Evolutionary conservation across 2,797 vertebrate genomes (phyloP).

Genomic region (Phrynocephalus vlangalii): DNA sequence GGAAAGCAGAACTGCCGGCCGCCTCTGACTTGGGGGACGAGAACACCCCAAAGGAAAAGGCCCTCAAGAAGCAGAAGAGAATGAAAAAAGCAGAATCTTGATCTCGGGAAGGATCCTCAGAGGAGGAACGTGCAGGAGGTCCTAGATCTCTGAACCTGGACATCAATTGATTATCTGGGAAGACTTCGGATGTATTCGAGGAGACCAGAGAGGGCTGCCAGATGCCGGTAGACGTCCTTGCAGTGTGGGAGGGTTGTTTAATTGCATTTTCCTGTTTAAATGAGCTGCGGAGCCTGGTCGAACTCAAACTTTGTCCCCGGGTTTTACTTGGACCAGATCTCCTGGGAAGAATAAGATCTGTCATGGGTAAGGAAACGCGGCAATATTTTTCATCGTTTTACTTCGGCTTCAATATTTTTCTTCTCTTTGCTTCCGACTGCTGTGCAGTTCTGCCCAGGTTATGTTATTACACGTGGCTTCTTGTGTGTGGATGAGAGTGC

Average conservation of each 20-base stretch:
- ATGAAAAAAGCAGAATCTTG: not conserved
- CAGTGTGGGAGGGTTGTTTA: too few species aligned
- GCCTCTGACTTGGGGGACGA: rapidly evolving
- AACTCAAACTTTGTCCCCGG: not conserved
- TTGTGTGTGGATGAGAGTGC: not conserved
- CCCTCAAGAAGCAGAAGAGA: slow-evolving; percentile 15
- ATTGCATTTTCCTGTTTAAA: too few species aligned
- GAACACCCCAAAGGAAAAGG: not conserved
- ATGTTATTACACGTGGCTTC: not conserved
- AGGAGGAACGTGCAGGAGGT: too few species aligned
- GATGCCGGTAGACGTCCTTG: not conserved
- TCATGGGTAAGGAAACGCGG: not conserved
- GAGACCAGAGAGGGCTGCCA: not conserved
- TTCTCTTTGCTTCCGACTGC: not conserved
- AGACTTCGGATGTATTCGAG: not conserved
- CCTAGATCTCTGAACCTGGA: not conserved
- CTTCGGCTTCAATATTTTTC: not conserved
- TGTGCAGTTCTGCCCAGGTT: not conserved
- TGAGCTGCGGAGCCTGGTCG: too few species aligned
- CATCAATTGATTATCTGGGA: not conserved
- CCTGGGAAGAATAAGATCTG: not conserved
- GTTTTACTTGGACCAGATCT: not conserved
- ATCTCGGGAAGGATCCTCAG: not conserved
- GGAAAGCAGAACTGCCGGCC: not conserved
- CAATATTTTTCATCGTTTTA: not conserved